A percentile compares a stretch with the other conserved stretches of the same genome.
These are phyloP conservation scores for Papilio xuthus DNA, from an alignment of 1,140 invertebrate genomes.

Conservation along the genomic window DNA sequence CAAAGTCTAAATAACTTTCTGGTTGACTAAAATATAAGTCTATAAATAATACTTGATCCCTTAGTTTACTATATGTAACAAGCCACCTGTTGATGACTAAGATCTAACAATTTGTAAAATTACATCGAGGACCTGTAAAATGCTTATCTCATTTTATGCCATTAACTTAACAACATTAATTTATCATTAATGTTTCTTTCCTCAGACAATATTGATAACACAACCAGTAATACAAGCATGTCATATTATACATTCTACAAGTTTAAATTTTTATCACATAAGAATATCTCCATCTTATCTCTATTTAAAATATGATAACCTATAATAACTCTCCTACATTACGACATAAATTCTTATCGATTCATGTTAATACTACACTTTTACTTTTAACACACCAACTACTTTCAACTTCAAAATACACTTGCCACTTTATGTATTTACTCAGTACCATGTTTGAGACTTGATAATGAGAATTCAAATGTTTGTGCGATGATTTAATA, in stretches of 20 bases:
- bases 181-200: slow-evolving; percentile 1
- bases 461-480: slow-evolving; percentile 46
- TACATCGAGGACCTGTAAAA: background rate
- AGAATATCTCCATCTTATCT: slow-evolving; percentile 49
- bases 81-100: background rate
- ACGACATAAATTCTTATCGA: slow-evolving; percentile 49
- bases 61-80: slow-evolving; percentile 25
- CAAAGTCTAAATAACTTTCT: background rate
- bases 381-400: slow-evolving; percentile 50
- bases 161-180: slow-evolving; percentile 26
- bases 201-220: background rate
- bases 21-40: background rate
- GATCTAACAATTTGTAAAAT: background rate
- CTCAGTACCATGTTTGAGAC: slow-evolving; percentile 15
- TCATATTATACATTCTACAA: slow-evolving; percentile 19
- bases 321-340: slow-evolving; percentile 46
- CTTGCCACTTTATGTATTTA: slow-evolving; percentile 22
- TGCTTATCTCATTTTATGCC: background rate
- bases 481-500: slow-evolving; percentile 58
- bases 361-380: slow-evolving; percentile 46
- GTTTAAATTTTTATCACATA: slow-evolving; percentile 35
- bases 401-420: slow-evolving; percentile 41
- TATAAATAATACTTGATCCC: background rate
- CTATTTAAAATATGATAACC: slow-evolving; percentile 41
- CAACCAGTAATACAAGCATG: slow-evolving; percentile 3